Conservation (phyloP, 2,888 invertebrate species). For the Liposcelis brunnea region DNA sequence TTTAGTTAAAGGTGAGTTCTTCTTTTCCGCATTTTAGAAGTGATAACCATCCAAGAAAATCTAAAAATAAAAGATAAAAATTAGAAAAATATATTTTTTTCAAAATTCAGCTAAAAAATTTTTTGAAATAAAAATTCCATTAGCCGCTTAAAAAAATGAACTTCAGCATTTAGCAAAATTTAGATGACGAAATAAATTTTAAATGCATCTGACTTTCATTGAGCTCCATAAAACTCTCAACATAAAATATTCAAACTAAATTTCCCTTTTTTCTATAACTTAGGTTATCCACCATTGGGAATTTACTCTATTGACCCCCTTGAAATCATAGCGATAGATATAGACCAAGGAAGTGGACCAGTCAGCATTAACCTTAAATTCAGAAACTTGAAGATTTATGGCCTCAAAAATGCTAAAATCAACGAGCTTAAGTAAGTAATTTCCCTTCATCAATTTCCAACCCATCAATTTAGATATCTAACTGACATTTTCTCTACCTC, state of each 20-base stretch:
- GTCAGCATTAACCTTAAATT: slow-evolving; percentile 12
- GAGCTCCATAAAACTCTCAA: no score
- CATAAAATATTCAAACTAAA: no score
- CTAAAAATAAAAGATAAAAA: no score
- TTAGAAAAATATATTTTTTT: no score
- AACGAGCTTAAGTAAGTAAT: slow-evolving; percentile 8
- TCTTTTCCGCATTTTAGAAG: not conserved
- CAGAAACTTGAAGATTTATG: slow-evolving; percentile 7
- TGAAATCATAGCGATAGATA: slow-evolving; percentile 1
- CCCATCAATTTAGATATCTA: not conserved
- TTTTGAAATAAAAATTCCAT: no score
- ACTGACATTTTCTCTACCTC: slow-evolving; percentile 1
- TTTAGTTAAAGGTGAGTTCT: not conserved
- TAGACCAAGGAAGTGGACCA: slow-evolving; percentile 12
- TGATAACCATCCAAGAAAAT: no score
- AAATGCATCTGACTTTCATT: no score
- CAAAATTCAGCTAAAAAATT: no score
- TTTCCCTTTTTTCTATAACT: no score
- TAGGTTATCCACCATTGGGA: slow-evolving; percentile 11
- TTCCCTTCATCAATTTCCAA: not conserved
- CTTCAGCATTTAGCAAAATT: no score
- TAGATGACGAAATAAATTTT: no score
- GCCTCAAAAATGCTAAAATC: slow-evolving; percentile 4
- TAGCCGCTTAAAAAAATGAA: no score
- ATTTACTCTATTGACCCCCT: slow-evolving; percentile 11